Base-by-base conservation (phyloP, 2,797 vertebrate species). In the Echeneis naucrates region DNA sequence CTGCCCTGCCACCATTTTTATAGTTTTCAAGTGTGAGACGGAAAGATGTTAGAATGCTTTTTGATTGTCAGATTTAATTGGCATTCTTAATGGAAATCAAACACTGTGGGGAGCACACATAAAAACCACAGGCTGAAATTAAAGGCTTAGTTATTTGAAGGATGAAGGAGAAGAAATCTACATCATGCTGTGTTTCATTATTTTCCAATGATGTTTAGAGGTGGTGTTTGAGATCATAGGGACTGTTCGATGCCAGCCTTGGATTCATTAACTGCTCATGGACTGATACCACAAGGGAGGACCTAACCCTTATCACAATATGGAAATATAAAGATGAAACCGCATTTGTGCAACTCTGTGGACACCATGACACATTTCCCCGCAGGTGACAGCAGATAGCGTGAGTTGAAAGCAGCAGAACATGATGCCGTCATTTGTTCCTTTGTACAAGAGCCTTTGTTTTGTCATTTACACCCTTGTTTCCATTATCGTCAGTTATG, bases 1-100 rank as follows among this genome's bases (percentile, higher is more conserved):
- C 54, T 38, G 61, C 72, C 45, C 65, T 6, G 71, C 77, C 81
- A 80, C 45, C 55, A 23, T 32, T 38, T 70, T 35, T 64, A 64
- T 55, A 48, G 75, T 70, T 75, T 68, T 26, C 45, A 4, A 70
- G 30, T 35, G 55, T 17, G 32, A 45, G 55, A 52, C 23, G 52
- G 52, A 70, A 40, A 67, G 14, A 59, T 23, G 33, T 35, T 11
- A 55, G n/a, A 71, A 76, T 50, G 64, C 4, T 6, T 59, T 33
- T 62, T 76, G 37, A 82, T 64, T 74, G 59, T 56, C 12, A 48
- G 52, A 68, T 75, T 68, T 35, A 69, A 59, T 30, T 7, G 38
- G 72, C 26, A 24, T 33, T 51, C 21, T 61, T n/a, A 35, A 2
- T 52, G 12, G 37, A 44, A 58, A 56, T 53, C 8, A 3, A 23